These are phyloP conservation scores for Drosophila ironensis DNA, from an alignment of 1,140 invertebrate genomes.

Conservation along the genomic window DNA sequence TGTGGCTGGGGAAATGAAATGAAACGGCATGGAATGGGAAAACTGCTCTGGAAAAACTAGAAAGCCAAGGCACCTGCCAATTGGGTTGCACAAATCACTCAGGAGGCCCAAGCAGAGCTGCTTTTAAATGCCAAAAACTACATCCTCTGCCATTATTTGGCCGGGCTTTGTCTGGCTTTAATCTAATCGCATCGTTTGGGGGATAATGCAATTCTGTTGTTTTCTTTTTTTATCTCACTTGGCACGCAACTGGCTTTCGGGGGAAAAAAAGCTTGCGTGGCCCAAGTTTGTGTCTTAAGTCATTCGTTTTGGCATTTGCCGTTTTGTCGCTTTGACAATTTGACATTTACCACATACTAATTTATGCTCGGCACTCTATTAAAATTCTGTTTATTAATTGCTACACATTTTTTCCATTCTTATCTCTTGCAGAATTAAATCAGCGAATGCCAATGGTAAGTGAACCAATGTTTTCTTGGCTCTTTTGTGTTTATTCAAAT, in stretches of 20 bases:
- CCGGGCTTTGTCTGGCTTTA: not conserved
- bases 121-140: conserved; percentile 3
- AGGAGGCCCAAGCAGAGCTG: not conserved
- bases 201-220: conserved; percentile 27
- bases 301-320: conserved; percentile 70
- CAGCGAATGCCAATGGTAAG: conserved; percentile 81
- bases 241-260: conserved; percentile 22
- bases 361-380: conserved; percentile 52
- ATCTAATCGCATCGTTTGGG: conserved; percentile 1
- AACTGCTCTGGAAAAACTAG: conserved; percentile 47
- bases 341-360: conserved; percentile 57
- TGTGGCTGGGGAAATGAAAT: conserved; percentile 12
- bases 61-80: conserved; percentile 23
- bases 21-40: conserved; percentile 49
- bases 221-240: not conserved
- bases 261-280: conserved; percentile 30
- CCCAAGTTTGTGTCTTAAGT: conserved; percentile 70
- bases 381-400: conserved; percentile 65
- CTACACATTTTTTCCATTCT: conserved; percentile 46
- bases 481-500: conserved; percentile 25
- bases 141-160: not conserved
- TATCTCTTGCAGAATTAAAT: conserved; percentile 81
- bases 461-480: conserved; percentile 28
- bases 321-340: conserved; percentile 51
- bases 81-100: conserved; percentile 3